phyloP scores from a whole-genome alignment of 2,113 vertebrate genomes.

The Trematomus loennbergii region DNA sequence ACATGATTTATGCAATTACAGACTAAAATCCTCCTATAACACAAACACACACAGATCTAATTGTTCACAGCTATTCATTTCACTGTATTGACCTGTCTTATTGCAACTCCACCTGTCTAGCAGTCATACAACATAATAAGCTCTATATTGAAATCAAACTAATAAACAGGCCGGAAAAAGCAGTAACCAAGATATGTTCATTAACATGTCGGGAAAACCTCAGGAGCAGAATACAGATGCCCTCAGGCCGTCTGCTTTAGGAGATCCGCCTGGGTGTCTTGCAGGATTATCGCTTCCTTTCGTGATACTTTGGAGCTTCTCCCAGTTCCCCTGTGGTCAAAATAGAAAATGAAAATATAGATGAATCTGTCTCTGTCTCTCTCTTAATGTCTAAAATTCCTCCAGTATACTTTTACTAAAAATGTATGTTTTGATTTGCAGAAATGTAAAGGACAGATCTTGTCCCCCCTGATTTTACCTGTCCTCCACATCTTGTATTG shows the following conservation, averaged over 20 bases:
- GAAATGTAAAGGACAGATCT: background rate
- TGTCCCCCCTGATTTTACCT: slow-evolving; percentile 66
- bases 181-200: slow-evolving; percentile 18
- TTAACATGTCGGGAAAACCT: slow-evolving; percentile 21
- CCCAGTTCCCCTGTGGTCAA: slow-evolving; percentile 68
- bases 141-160: slow-evolving; percentile 29
- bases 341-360: slow-evolving; percentile 22
- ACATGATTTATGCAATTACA: slow-evolving; percentile 5
- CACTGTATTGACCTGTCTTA: slow-evolving; percentile 45
- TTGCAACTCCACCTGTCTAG: slow-evolving; percentile 10
- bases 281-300: slow-evolving; percentile 64
- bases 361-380: background rate
- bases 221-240: slow-evolving; percentile 2
- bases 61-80: slow-evolving; percentile 29
- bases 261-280: slow-evolving; percentile 56
- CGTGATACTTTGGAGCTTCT: slow-evolving; percentile 40
- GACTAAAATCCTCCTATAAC: background rate
- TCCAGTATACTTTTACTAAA: too few relatives aligned
- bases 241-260: slow-evolving; percentile 73
- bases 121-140: slow-evolving; percentile 17
- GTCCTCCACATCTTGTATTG: slow-evolving; percentile 84
- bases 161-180: slow-evolving; percentile 12
- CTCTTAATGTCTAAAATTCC: background rate
- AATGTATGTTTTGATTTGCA: too few relatives aligned
- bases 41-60: slow-evolving; percentile 20